These are phyloP conservation scores for Drosophila picticornis DNA, from an alignment of 2,888 invertebrate species.

Conservation along the genomic window DNA sequence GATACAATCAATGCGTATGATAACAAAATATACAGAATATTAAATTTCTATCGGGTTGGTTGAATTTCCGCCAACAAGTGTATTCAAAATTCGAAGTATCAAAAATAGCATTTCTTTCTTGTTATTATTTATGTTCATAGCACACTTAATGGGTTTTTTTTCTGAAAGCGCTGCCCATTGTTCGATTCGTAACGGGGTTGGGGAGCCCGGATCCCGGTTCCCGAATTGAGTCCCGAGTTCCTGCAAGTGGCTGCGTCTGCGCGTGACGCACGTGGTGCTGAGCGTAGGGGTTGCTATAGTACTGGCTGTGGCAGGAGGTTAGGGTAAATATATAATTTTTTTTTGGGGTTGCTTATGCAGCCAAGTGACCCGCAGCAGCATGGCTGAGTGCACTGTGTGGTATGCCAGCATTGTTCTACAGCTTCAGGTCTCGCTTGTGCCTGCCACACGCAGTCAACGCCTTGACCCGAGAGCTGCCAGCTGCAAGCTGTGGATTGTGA, in stretches of 20 bases:
- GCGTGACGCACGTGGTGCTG: conserved; percentile 74
- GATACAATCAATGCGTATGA: background rate
- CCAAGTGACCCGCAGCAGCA: conserved; percentile 70
- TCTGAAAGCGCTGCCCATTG: conserved; percentile 61
- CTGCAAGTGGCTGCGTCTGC: conserved; percentile 69
- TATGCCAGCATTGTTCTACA: conserved; percentile 53
- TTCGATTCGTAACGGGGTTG: conserved; percentile 59
- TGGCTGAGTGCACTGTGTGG: conserved; percentile 23
- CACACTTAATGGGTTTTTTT: conserved; percentile 69
- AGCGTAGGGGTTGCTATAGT: conserved; percentile 57
- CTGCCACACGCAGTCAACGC: conserved; percentile 74
- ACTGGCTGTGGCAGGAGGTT: background rate
- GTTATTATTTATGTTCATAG: conserved; percentile 71
- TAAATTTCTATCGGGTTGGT: rapidly evolving
- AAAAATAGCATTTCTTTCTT: background rate
- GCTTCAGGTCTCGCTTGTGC: conserved; percentile 62
- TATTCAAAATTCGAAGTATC: background rate
- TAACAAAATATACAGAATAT: background rate
- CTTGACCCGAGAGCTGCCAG: conserved; percentile 61
- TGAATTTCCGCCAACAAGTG: background rate
- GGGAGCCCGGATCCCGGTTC: conserved; percentile 47
- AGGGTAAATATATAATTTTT: conserved; percentile 4
- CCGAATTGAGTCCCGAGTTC: conserved; percentile 26
- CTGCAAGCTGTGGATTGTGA: conserved; percentile 51
- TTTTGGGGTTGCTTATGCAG: conserved; percentile 63